Conservation (phyloP, 1,140 invertebrate genomes). For the Limonius californicus region DNA sequence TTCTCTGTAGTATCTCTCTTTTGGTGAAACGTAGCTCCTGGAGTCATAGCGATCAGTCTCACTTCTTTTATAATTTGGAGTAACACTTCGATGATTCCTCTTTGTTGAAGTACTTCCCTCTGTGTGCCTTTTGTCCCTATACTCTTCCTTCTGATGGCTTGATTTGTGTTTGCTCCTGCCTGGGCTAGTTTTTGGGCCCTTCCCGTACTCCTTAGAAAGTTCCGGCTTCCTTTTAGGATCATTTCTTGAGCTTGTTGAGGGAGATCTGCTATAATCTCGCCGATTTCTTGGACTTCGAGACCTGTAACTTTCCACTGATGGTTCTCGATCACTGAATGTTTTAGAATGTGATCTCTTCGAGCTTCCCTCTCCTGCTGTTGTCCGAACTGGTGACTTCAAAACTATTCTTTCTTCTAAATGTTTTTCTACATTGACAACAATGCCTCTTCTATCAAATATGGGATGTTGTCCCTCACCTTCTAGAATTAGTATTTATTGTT, state of each 20-base stretch:
- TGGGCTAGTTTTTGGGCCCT: neutral
- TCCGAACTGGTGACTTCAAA: neutral
- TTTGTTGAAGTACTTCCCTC: neutral
- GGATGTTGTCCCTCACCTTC: conserved; percentile 1
- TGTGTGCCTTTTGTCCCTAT: no score
- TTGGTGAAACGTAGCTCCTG: neutral
- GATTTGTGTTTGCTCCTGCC: neutral
- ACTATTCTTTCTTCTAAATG: conserved; percentile 3
- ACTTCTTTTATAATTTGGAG: neutral
- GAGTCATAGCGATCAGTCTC: neutral
- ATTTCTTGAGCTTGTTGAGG: neutral
- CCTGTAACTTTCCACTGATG: neutral
- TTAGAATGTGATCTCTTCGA: neutral
- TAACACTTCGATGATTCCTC: neutral
- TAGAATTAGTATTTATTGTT: no score
- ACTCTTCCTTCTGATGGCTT: no score
- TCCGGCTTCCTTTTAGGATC: neutral
- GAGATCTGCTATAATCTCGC: neutral
- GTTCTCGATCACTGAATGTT: neutral
- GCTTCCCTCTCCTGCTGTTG: neutral
- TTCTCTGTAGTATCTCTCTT: neutral
- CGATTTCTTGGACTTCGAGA: no score
- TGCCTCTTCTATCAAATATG: neutral
- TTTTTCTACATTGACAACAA: neutral
- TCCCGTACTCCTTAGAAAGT: neutral